These are phyloP conservation scores for Seriola aureovittata DNA, from an alignment of 2,113 vertebrate genomes.

Conservation along the genomic window DNA sequence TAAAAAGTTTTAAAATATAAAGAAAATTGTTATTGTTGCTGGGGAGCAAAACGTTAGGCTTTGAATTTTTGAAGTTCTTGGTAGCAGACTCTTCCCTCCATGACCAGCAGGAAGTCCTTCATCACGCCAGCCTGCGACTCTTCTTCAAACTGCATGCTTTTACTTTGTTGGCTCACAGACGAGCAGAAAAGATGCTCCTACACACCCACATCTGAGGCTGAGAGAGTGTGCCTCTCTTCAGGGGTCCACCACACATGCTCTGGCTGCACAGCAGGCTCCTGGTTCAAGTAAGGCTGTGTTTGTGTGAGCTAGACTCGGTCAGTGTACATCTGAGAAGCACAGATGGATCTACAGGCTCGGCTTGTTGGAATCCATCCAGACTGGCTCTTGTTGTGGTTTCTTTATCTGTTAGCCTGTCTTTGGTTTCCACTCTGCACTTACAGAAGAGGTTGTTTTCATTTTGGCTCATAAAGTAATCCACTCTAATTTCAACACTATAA, in stretches of 20 bases:
- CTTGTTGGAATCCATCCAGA: conserved; percentile 6
- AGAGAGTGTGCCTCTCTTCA: conserved; percentile 28
- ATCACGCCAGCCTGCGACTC: background rate
- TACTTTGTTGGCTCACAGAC: background rate
- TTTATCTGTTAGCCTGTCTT: background rate
- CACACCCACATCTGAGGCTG: conserved; percentile 9
- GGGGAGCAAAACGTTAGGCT: too few relatives aligned
- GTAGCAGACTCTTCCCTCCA: background rate
- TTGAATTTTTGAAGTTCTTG: background rate
- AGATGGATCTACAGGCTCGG: background rate
- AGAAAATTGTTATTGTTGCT: too few relatives aligned
- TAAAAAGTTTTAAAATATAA: too few relatives aligned
- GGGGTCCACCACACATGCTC: conserved; percentile 28
- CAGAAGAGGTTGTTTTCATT: conserved; percentile 50
- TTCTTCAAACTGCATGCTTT: conserved; percentile 9
- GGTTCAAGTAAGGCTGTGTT: conserved; percentile 40
- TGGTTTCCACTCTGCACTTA: conserved; percentile 23
- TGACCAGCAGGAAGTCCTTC: background rate
- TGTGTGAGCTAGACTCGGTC: conserved; percentile 25
- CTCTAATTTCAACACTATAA: conserved; percentile 37
- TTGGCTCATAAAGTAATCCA: conserved; percentile 30
- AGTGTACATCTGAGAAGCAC: background rate
- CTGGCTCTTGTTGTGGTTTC: background rate
- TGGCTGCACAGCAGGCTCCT: conserved; percentile 19
- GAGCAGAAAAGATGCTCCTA: background rate